These are phyloP conservation scores for Pilophorus perplexus DNA, from an alignment of 2,888 invertebrate species.

Conservation along the genomic window DNA sequence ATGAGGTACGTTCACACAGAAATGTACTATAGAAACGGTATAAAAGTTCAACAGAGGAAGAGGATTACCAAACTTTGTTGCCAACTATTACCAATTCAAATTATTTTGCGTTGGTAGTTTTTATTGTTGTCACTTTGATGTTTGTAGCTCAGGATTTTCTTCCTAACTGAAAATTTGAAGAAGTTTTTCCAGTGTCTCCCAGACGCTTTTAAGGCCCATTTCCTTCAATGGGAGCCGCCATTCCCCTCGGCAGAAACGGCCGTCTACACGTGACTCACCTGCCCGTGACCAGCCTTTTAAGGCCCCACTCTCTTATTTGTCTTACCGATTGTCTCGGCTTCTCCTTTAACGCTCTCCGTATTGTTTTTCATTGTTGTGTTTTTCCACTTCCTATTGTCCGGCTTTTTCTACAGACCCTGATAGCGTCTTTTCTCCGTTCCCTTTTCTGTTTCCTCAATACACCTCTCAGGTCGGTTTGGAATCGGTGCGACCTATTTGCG, in stretches of 20 bases:
- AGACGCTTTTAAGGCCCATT: background rate
- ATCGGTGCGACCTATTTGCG: too few relatives aligned
- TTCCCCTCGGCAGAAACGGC: background rate
- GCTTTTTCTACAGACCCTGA: too few relatives aligned
- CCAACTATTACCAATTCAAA: too few relatives aligned
- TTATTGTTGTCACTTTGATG: too few relatives aligned
- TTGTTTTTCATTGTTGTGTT: background rate
- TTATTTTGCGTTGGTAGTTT: too few relatives aligned
- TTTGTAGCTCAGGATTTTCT: too few relatives aligned
- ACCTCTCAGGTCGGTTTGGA: background rate
- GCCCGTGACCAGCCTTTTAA: background rate
- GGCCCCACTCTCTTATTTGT: background rate
- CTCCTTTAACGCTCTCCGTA: background rate
- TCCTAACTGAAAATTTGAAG: too few relatives aligned
- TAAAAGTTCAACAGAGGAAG: too few relatives aligned
- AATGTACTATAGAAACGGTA: too few relatives aligned
- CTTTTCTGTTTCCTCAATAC: background rate
- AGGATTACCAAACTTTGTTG: too few relatives aligned
- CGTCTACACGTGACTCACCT: background rate
- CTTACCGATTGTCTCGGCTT: background rate
- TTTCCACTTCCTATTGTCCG: background rate
- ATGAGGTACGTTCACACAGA: too few relatives aligned
- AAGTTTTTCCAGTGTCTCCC: too few relatives aligned
- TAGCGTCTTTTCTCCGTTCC: background rate
- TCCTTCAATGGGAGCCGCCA: background rate